These are phyloP conservation scores for Tenrec ecaudatus DNA, from an alignment of 2,113 vertebrate genomes.

Conservation along the genomic window DNA sequence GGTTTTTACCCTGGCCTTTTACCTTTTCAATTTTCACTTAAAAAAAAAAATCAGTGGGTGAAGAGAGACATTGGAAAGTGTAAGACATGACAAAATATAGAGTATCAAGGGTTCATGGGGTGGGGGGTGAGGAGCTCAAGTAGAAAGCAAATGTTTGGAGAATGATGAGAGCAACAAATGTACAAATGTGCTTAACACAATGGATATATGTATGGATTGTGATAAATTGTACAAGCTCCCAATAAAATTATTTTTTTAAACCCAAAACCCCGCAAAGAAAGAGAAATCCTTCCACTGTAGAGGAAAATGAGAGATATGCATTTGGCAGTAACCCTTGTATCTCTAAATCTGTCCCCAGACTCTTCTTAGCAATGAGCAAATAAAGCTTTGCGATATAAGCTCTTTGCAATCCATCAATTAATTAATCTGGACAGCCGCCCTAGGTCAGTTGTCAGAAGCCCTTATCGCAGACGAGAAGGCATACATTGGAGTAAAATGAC, in stretches of 20 bases:
- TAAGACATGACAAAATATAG: no score
- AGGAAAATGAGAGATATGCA: background rate
- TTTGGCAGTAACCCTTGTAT: conserved; percentile 2
- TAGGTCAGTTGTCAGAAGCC: conserved; percentile 57
- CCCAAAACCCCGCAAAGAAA: no score
- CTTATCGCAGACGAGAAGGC: conserved; percentile 46
- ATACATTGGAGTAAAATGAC: background rate
- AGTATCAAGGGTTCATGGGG: no score
- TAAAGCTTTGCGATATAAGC: conserved; percentile 56
- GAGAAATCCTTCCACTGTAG: background rate
- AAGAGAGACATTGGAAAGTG: no score
- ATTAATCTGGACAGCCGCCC: conserved; percentile 69
- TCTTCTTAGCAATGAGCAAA: conserved; percentile 38
- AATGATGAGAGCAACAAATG: no score
- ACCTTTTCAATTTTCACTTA: conserved; percentile 15
- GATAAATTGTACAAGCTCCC: no score
- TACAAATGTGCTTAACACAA: no score
- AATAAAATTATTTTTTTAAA: no score
- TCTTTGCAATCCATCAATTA: conserved; percentile 60
- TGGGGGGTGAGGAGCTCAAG: no score
- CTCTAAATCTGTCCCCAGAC: conserved; percentile 49
- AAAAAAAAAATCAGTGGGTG: background rate
- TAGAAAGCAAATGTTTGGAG: no score
- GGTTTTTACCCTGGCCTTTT: conserved; percentile 6
- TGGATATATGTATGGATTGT: no score